Conservation (phyloP, 1,140 invertebrate species). For the Drosophila quadrilineata region DNA sequence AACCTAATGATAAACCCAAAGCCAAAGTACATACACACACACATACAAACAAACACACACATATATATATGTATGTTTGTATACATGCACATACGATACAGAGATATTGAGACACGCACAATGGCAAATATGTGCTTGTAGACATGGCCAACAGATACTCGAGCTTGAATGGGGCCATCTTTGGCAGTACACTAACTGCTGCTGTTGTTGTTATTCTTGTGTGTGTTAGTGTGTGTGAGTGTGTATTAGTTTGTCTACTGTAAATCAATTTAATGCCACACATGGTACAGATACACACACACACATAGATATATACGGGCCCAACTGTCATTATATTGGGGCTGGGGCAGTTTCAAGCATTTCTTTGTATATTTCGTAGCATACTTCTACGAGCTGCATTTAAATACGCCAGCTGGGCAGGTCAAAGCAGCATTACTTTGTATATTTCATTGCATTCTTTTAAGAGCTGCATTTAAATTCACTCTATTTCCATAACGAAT, state of each 20-base stretch:
- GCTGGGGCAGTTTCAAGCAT: background rate
- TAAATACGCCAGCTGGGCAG: no score
- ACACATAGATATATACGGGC: no score
- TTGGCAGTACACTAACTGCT: no score
- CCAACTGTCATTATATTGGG: conserved; percentile 9
- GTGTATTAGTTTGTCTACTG: conserved; percentile 63
- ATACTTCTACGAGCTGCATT: no score
- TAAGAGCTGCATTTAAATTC: background rate
- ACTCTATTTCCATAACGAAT: no score
- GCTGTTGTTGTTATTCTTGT: no score
- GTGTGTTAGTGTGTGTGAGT: conserved; percentile 32
- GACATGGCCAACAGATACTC: conserved; percentile 13
- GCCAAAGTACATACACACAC: conserved; percentile 24
- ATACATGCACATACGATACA: no score
- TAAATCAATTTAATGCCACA: conserved; percentile 68
- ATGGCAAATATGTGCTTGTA: conserved; percentile 1
- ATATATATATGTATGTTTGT: conserved; percentile 1
- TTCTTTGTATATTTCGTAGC: background rate
- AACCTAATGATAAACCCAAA: conserved; percentile 62
- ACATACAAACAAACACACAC: conserved; percentile 9
- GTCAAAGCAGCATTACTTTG: no score
- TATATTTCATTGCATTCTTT: conserved; percentile 9
- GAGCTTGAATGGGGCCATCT: conserved; percentile 19
- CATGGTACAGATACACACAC: conserved; percentile 32
- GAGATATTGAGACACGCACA: background rate